Evolutionary conservation across 2,888 invertebrate species (phyloP), one percentile per base, ranked within the genome.

Genomic region (Latrodectus elegans): DNA sequence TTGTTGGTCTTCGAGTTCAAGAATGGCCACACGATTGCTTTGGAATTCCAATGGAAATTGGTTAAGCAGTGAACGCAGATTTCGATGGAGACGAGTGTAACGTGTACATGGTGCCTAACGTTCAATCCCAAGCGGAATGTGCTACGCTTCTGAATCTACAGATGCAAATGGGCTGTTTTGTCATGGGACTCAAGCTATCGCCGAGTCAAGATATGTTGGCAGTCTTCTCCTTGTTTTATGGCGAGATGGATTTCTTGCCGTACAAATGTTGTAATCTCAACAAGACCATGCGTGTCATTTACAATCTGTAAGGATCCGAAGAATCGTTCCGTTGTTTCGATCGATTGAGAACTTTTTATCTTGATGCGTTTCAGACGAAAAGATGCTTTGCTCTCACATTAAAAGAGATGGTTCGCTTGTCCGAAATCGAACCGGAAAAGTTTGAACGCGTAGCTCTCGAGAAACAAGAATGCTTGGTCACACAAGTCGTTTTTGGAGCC

Each of bases 81-180:
- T 84, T 84, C n/a, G 84, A 84, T 26, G 84, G 77, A 1, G 84
- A 84, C 55, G 78, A 84, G 60, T 52, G 51, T 14, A 84, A 84
- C 12, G 6, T 77, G n/a, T 77, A 77, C 22, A 10, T 77, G 8
- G 77, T 84, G 4, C 76, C 77, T 1, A 84, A 72, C 52, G 8
- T 65, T 9, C 22, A 38, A 12, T 77, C 77, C 1, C 84, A 84
- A 51, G 84, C 77, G 0, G 84, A 84, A 77, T 84, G 84, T 65
- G 77, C 64, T 0, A 53, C 38, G 9, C 0, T 83, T n/a, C 49
- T 83, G 3, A 83, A 76, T 71, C 8, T 51, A 1, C 26, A 60
- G 52, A 15, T 8, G 8, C 17, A 83, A 71, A 49, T 83, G 70
- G 26, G 64, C 1, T 51, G 76, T 64, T 83, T 83, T 26, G 71